Base-by-base conservation (phyloP, 1,140 invertebrate species). In the Drosophila baimaii region DNA sequence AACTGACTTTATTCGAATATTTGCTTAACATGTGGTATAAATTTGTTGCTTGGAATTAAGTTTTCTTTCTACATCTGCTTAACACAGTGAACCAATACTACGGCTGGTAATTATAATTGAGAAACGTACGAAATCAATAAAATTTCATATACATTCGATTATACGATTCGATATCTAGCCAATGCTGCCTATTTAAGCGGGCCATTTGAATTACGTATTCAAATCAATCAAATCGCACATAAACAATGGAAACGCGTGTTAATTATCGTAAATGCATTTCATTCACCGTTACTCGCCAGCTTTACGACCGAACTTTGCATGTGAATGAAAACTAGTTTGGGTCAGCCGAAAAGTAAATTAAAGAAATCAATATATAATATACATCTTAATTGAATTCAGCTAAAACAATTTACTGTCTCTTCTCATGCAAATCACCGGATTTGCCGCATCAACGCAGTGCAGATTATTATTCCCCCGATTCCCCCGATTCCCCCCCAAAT, bases 231-330 rank as follows among this genome's bases (percentile, higher is more conserved):
- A 79, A 46, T 46, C 44, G 44, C 15, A 33, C 27, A 70, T 70
- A 56, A 61, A 61, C 49, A 56, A 68, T 44, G 10, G 5, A 52
- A 64, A 44, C 19, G 33, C 23, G 19, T n/a, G 3, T 35, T 47
- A 23, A 51, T 41, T 51, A 35, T 31, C 39, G 23, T 37, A 41
- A 80, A 61, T 68, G 81, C 77, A 83, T 80, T 73, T 64, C 35
- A 41, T 49, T 43, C 23, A 52, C 65, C 74, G 79, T 74, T 81
- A 62, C 25, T 43, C 21, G 17, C 19, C 17, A 25, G 27, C 35
- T 46, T 69, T 27, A 69, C 17, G 29, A 23, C 12, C 59, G 10
- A 19, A 74, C 25, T 81, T 81, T 49, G 74, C 69, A 85, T 88
- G 37, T 62, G 56, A 81, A 66, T 62, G 27, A 71, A 31, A 39